Conservation (phyloP, 2,797 vertebrate genomes). For the Balearica regulorum region DNA sequence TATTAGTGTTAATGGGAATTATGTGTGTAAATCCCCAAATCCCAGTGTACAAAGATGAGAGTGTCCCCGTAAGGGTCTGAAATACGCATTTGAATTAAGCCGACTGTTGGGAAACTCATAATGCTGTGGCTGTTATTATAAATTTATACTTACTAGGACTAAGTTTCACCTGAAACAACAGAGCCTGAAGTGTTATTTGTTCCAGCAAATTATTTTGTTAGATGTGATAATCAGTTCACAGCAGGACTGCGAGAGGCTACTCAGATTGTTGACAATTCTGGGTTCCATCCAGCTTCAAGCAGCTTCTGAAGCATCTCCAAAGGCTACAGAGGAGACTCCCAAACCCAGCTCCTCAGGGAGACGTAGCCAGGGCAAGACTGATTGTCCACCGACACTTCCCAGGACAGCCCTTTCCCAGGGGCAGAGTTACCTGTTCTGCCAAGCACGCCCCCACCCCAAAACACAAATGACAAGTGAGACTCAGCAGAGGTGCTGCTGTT, state of each 20-base stretch:
- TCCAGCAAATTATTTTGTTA: constrained; percentile 68
- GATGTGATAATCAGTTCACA: constrained; percentile 66
- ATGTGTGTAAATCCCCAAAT: constrained; percentile 64
- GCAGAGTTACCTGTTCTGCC: not conserved
- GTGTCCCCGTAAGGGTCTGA: constrained; percentile 52
- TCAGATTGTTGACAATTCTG: constrained; percentile 58
- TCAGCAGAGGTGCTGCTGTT: not conserved
- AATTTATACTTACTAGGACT: constrained; percentile 62
- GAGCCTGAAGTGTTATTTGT: constrained; percentile 67
- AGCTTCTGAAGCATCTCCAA: constrained; percentile 47
- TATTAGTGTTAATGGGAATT: constrained; percentile 70
- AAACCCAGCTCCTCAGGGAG: not conserved
- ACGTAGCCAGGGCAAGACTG: not conserved
- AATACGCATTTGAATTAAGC: constrained; percentile 66
- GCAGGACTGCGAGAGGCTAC: constrained; percentile 54
- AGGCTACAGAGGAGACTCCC: constrained; percentile 22
- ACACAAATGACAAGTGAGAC: not conserved
- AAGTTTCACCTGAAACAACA: constrained; percentile 73
- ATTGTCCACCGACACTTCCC: not conserved
- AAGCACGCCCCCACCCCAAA: not conserved
- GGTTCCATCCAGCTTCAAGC: constrained; percentile 46
- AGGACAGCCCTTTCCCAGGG: not conserved
- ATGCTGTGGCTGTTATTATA: constrained; percentile 32
- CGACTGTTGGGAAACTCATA: constrained; percentile 51
- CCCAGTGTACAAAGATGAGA: constrained; percentile 34